Conservation (phyloP, 2,113 vertebrate genomes). For the Pachycephala philippinensis region DNA sequence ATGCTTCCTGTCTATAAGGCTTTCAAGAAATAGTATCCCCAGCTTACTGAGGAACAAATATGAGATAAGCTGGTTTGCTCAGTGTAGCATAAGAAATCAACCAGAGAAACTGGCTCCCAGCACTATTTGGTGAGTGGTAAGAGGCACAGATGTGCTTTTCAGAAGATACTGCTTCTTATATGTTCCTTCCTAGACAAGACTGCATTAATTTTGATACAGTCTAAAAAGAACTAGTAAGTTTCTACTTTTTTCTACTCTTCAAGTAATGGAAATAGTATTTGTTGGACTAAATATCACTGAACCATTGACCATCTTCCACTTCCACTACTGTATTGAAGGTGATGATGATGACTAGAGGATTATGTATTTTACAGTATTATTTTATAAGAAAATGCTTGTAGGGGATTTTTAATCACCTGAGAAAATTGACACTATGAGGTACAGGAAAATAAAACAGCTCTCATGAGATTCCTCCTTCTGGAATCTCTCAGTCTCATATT, state of each 20-base stretch:
- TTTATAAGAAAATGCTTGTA: neutral
- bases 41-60: neutral
- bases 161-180: neutral
- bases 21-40: neutral
- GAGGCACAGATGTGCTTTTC: neutral
- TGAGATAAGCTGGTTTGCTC: neutral
- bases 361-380: neutral
- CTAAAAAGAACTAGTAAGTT: neutral
- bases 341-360: neutral
- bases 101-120: neutral
- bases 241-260: neutral
- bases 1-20: neutral
- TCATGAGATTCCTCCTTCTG: neutral
- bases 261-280: neutral
- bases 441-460: neutral
- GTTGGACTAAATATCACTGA: neutral
- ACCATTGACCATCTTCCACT: accelerated
- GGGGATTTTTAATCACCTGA: neutral
- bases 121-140: neutral
- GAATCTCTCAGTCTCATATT: neutral
- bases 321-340: neutral
- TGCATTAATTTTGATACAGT: neutral
- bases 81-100: neutral
- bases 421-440: neutral
- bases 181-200: neutral